Percentiles rank a stretch among this genome's conserved stretches.
Conservation (phyloP, 1,140 invertebrate species). For the Fragariocoptes setiger region DNA sequence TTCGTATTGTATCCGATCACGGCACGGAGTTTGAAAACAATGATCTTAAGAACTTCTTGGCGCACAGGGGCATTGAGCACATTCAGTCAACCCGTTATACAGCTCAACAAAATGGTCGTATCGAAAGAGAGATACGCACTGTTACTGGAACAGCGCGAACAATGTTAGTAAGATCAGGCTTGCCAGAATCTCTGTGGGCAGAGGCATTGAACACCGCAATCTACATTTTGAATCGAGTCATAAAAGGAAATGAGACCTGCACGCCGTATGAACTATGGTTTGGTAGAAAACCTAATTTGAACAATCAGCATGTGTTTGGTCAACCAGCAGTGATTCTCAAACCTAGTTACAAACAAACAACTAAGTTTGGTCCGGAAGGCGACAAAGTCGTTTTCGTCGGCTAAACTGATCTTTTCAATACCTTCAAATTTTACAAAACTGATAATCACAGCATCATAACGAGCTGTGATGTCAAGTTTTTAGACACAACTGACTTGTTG, state of each 20-base stretch:
- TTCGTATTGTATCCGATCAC: too few relatives aligned
- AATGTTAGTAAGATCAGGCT: not conserved
- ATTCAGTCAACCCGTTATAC: not conserved
- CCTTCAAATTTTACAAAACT: too few relatives aligned
- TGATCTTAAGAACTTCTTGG: not conserved
- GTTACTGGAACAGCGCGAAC: conserved; percentile 1
- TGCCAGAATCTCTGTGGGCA: conserved; percentile 2
- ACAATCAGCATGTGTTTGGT: conserved; percentile 14
- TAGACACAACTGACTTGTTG: too few relatives aligned
- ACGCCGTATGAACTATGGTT: conserved; percentile 11
- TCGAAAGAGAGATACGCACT: conserved; percentile 3
- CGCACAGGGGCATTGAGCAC: not conserved
- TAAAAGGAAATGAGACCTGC: not conserved
- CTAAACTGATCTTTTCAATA: too few relatives aligned
- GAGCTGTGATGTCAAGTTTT: too few relatives aligned
- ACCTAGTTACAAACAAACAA: too few relatives aligned
- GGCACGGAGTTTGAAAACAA: not conserved
- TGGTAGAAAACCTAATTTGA: conserved; percentile 10
- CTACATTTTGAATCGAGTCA: conserved; percentile 8
- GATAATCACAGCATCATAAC: too few relatives aligned
- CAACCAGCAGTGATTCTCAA: too few relatives aligned
- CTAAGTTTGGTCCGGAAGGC: too few relatives aligned
- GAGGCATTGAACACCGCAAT: conserved; percentile 3
- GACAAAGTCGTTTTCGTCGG: too few relatives aligned
- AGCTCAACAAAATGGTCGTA: not conserved